A percentile compares a stretch with the other conserved stretches of the same genome.
phyloP scores from a whole-genome alignment of 37 sponge, comb jelly and placozoan species.

The Diacarnus erythraeanus region DNA sequence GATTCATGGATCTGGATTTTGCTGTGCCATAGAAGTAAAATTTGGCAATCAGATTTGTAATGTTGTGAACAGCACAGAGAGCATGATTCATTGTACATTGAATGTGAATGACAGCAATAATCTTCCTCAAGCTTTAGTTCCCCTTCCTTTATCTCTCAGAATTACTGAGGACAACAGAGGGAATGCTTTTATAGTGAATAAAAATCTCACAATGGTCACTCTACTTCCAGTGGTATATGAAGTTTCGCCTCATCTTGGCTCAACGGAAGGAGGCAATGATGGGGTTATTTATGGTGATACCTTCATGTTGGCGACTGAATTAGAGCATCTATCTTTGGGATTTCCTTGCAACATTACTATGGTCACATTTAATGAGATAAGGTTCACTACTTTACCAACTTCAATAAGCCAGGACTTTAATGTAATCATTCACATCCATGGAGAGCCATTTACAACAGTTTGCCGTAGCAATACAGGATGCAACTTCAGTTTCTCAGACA shows the following conservation, averaged over 20 bases:
- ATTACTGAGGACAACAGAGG: constrained; percentile 31
- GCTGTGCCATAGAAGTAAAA: background rate
- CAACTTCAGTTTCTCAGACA: constrained; percentile 14
- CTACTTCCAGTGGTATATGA: constrained; percentile 23
- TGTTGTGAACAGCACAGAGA: constrained; percentile 9
- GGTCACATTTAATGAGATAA: constrained; percentile 11
- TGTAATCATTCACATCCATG: background rate
- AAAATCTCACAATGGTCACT: background rate
- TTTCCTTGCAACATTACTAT: constrained; percentile 11
- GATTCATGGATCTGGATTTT: constrained; percentile 30
- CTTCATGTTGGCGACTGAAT: no score
- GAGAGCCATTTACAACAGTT: background rate
- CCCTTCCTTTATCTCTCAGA: constrained; percentile 8
- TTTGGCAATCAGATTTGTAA: constrained; percentile 25
- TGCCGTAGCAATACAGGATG: constrained; percentile 14
- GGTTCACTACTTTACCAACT: background rate
- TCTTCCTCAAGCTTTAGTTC: background rate
- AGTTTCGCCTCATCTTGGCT: constrained; percentile 42
- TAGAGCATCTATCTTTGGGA: constrained; percentile 1
- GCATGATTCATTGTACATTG: constrained; percentile 17
- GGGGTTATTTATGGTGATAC: constrained; percentile 43
- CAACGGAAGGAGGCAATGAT: constrained; percentile 55
- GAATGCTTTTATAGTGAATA: constrained; percentile 8
- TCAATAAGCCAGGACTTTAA: background rate
- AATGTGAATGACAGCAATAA: background rate